Percentiles rank a stretch among this genome's conserved stretches.
Conservation (phyloP, 2,113 vertebrate species). For the Thalassoma bifasciatum region DNA sequence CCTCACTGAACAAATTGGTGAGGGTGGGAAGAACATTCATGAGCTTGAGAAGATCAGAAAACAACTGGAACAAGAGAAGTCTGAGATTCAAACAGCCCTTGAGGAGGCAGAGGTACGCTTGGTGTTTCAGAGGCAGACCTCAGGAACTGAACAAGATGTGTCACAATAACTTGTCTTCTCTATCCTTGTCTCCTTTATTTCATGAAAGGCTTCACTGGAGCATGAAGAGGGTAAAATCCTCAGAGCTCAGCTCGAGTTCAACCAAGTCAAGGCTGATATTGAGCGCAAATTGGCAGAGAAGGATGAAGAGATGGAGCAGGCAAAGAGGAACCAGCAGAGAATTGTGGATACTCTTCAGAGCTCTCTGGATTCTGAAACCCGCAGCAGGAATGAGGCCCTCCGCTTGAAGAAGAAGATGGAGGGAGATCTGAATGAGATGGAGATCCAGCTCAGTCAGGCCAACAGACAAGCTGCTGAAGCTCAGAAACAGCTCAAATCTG, state of each 20-base stretch:
- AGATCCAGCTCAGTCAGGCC: constrained; percentile 84
- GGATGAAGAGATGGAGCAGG: constrained; percentile 93
- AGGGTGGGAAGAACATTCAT: constrained; percentile 86
- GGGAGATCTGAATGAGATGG: constrained; percentile 84
- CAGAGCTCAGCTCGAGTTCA: constrained; percentile 89
- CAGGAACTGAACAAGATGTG: background rate
- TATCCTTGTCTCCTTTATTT: background rate
- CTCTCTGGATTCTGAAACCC: constrained; percentile 89
- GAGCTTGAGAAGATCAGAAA: constrained; percentile 91
- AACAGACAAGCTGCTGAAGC: constrained; percentile 83
- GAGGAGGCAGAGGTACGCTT: constrained; percentile 88
- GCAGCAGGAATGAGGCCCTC: constrained; percentile 89
- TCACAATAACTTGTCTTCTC: no score
- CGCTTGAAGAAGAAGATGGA: constrained; percentile 85
- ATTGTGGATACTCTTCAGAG: constrained; percentile 89
- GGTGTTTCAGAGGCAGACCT: background rate
- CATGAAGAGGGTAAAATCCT: constrained; percentile 94
- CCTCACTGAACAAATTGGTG: constrained; percentile 89
- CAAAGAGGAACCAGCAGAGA: constrained; percentile 89
- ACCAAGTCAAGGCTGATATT: constrained; percentile 88
- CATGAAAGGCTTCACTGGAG: constrained; percentile 86
- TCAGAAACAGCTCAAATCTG: constrained; percentile 84
- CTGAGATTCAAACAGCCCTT: constrained; percentile 87
- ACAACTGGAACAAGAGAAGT: constrained; percentile 88
- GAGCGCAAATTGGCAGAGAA: constrained; percentile 90